Evolutionary conservation across 2,888 invertebrate genomes (phyloP), one percentile per base, ranked within the genome.

Genomic region (Leucozona laternaria): DNA sequence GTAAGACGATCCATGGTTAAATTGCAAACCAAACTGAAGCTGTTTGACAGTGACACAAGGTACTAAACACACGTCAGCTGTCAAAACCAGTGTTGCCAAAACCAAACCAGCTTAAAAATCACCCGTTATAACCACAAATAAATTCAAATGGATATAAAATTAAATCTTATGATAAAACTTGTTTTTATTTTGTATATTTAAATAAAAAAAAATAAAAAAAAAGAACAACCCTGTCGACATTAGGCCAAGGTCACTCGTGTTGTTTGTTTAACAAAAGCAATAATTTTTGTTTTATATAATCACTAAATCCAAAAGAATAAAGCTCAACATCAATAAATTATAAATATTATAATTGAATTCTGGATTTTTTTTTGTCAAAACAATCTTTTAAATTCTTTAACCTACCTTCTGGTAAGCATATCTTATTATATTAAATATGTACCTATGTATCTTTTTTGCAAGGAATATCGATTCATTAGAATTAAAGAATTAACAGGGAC

Each of bases 311-410:
- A 31, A 22, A 40, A 60, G 15, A 40, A 40, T 13, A 10, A 10
- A 57, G 0, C 7, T 40, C 22, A 43, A 25, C 15, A 25, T 62
- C 22, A 43, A 62, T 62, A 62, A 62, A 62, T 62, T 62, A 43
- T 25, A 25, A 60, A n/a, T 34, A 53, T 53, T 28, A 11, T 48
- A 48, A 48, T 48, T 48, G 11, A 20, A 48, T 20, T 20, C 5
- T 48, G 48, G 7, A 1, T 58, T 17, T 58, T 31, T 40, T 58
- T 17, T 58, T 31, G 22, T 8, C 15, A 55, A 28, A 31, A 53
- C 15, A 53, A 53, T 20, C 20, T 22, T 58, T 37, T 22, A 8
- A 28, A 53, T 28, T 31, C n/a, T 15, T 25, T 10, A 11, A 31
- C 55, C n/a, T 28, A 28, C 6, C n/a, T n/a, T n/a, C n/a, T n/a